These are phyloP conservation scores for Scopus umbretta DNA, from an alignment of 2,113 vertebrate genomes.

Conservation along the genomic window DNA sequence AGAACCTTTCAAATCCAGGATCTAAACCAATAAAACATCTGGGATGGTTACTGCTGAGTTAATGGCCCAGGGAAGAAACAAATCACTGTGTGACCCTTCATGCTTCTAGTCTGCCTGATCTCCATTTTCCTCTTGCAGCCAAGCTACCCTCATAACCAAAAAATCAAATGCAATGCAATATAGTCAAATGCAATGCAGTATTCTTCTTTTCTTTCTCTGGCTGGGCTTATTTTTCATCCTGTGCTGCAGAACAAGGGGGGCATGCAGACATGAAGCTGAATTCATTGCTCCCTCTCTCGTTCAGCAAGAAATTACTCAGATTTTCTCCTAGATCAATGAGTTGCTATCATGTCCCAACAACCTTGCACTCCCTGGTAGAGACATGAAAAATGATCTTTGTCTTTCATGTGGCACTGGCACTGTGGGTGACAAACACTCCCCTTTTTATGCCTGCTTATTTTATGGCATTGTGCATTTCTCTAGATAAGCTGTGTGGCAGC, in stretches of 20 bases:
- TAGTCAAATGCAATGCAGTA: neutral
- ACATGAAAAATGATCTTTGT: slow-evolving; percentile 10
- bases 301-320: slow-evolving; percentile 5
- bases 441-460: slow-evolving; percentile 14
- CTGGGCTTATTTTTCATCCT: neutral
- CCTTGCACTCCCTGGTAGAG: neutral
- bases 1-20: neutral
- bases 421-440: slow-evolving; percentile 5
- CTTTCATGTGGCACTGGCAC: neutral
- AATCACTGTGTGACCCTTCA: neutral
- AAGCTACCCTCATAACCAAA: neutral
- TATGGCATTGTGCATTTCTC: neutral
- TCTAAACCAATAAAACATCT: neutral
- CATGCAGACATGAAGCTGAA: neutral
- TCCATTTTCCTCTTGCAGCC: neutral
- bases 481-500: neutral
- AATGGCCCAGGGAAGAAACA: neutral
- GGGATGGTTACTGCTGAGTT: neutral
- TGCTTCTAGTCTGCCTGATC: neutral
- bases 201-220: neutral
- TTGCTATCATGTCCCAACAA: neutral
- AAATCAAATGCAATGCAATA: neutral
- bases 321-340: neutral
- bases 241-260: neutral
- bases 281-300: neutral